Evolutionary conservation across 2,888 invertebrate genomes (phyloP), one percentile per base, ranked within the genome.

Genomic region (Ceramica pisi): DNA sequence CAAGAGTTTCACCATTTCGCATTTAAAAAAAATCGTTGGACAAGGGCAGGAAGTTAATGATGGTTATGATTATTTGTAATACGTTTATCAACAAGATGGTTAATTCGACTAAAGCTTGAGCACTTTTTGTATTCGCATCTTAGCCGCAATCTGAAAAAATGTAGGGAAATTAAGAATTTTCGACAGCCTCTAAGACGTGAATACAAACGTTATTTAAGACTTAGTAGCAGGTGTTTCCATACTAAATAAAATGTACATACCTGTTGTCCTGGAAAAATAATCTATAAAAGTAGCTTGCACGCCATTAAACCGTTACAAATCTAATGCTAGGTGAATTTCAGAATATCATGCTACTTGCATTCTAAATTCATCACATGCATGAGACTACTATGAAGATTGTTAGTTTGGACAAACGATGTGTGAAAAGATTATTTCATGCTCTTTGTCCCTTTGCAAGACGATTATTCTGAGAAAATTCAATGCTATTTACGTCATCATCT

Each of bases 401-500:
- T 16, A 21, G 21, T 53, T 67, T 35, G 23, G n/a, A 26, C 19
- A 35, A 61, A 23, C 7, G 31, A 31, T 23, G 19, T 21, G 44
- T 64, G 16, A 31, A 8, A 71, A 71, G 16, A 66, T 65, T 41
- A 62, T 68, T 38, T 53, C 48, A 41, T 53, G 12, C 12, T 61
- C 48, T 57, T 57, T 75, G 67, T 70, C 67, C 80, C 57, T 77
- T 57, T 16, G 2, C 35, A 21, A 16, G 46, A 21, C n/a, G 16
- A 44, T 26, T 14, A 14, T 64, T 71, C 75, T 57, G 1, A 64
- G 63, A 75, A 64, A 65, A 63, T 48, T 55, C 53, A 69, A 63
- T 67, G 51, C 41, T 64, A 57, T 64, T 57, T 67, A 35, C 80
- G 75, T 75, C 78, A 78, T 64, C 70, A 12, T 44, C 14, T 55